Conservation (phyloP, 2,797 vertebrate genomes). For the Pagetopsis macropterus region DNA sequence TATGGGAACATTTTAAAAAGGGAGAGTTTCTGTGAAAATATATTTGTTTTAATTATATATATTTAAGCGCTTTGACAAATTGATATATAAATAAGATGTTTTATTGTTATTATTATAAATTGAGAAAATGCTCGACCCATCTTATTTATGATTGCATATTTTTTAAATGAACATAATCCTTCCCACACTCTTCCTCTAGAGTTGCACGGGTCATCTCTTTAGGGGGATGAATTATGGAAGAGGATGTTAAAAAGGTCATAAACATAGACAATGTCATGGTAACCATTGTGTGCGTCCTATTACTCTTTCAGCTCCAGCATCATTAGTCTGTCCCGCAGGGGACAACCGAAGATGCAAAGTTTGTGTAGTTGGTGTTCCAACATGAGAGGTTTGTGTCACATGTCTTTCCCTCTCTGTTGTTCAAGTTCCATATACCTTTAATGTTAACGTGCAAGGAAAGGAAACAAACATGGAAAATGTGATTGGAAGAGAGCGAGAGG, state of each 20-base stretch:
- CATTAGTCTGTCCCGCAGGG: constrained; percentile 29
- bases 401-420: constrained; percentile 51
- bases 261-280: constrained; percentile 44
- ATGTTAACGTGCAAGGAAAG: constrained; percentile 39
- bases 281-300: constrained; percentile 23
- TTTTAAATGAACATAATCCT: constrained; percentile 60
- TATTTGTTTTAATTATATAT: background rate
- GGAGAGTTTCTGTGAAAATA: constrained; percentile 30
- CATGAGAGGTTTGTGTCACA: constrained; percentile 42
- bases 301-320: constrained; percentile 34
- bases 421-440: constrained; percentile 64
- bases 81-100: no score
- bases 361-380: constrained; percentile 56
- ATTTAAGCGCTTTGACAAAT: no score
- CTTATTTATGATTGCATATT: constrained; percentile 77
- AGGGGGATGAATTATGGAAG: constrained; percentile 75
- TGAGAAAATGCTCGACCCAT: constrained; percentile 62
- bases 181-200: constrained; percentile 42
- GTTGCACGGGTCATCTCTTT: constrained; percentile 73
- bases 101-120: background rate
- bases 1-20: constrained; percentile 13
- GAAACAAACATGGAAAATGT: constrained; percentile 65
- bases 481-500: constrained; percentile 57
- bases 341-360: constrained; percentile 39
- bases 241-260: constrained; percentile 64